Percentiles rank a stretch among this genome's conserved stretches.
These are phyloP conservation scores for Epinotia brunnichana DNA, from an alignment of 2,888 invertebrate genomes.

Conservation along the genomic window DNA sequence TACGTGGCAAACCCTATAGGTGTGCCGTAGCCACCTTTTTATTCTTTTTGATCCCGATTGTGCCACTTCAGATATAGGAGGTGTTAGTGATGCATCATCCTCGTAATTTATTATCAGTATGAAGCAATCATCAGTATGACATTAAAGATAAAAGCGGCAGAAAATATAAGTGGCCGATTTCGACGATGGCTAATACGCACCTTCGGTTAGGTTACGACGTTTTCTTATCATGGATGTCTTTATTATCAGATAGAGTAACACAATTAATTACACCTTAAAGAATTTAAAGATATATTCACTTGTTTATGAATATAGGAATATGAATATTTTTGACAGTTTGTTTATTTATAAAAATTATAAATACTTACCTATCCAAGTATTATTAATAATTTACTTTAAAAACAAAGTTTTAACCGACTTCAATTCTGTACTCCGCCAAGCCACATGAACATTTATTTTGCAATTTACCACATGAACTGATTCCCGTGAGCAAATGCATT, in stretches of 20 bases:
- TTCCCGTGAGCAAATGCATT: too few species aligned
- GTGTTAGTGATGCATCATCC: slow-evolving; percentile 14
- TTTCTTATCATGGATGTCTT: neutral
- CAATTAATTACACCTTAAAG: neutral
- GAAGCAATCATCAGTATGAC: neutral
- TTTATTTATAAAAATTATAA: too few species aligned
- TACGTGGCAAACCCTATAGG: too few species aligned
- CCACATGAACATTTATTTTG: too few species aligned
- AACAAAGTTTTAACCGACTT: too few species aligned
- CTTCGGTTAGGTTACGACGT: neutral
- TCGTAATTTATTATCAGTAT: slow-evolving; percentile 9
- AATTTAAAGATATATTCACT: neutral
- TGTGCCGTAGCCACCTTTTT: neutral
- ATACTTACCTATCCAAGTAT: too few species aligned
- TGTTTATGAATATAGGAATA: too few species aligned
- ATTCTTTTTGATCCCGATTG: neutral
- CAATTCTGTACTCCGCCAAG: too few species aligned
- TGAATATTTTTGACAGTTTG: too few species aligned
- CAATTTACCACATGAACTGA: too few species aligned
- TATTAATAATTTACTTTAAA: too few species aligned
- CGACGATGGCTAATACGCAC: neutral
- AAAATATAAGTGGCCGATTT: neutral
- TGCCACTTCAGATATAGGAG: neutral
- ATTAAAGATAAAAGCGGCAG: neutral
- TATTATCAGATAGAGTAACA: neutral